Percentiles rank a stretch among this genome's conserved stretches.
phyloP scores from a whole-genome alignment of 2,113 vertebrate genomes.

The Osmerus mordax region DNA sequence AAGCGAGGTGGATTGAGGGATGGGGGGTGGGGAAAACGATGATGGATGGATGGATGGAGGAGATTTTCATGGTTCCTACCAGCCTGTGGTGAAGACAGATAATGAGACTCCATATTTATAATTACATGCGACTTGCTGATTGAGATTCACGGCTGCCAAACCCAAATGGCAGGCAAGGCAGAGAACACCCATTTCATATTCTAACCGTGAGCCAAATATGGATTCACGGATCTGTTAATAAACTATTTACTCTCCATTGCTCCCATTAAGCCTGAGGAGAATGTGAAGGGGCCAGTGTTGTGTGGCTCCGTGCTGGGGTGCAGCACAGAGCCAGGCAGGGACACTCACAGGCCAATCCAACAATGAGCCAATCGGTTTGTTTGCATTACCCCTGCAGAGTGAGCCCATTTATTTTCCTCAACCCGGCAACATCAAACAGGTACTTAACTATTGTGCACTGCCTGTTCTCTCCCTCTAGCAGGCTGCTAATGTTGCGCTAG shows the following conservation, averaged over 20 bases:
- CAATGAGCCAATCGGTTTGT: conserved; percentile 56
- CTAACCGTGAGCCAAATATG: background rate
- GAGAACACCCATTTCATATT: background rate
- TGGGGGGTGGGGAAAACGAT: background rate
- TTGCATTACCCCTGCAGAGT: conserved; percentile 54
- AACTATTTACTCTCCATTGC: conserved; percentile 12
- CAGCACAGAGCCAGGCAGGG: conserved; percentile 42
- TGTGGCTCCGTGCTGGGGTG: conserved; percentile 47
- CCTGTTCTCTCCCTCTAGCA: conserved; percentile 45
- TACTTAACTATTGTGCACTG: conserved; percentile 43
- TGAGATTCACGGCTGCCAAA: no score
- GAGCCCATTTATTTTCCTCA: conserved; percentile 58
- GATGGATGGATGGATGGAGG: background rate
- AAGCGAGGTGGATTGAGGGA: background rate
- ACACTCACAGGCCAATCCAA: conserved; percentile 15
- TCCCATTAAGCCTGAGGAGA: conserved; percentile 28
- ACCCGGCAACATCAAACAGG: conserved; percentile 62
- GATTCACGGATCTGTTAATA: background rate
- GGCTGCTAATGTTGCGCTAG: conserved; percentile 49
- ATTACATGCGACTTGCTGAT: no score
- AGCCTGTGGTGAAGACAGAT: no score
- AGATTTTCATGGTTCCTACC: background rate
- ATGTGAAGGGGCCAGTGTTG: conserved; percentile 34
- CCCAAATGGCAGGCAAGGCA: no score
- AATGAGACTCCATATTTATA: no score